These are phyloP conservation scores for Pelmatolapia mariae DNA, from an alignment of 2,113 vertebrate species.

Conservation along the genomic window DNA sequence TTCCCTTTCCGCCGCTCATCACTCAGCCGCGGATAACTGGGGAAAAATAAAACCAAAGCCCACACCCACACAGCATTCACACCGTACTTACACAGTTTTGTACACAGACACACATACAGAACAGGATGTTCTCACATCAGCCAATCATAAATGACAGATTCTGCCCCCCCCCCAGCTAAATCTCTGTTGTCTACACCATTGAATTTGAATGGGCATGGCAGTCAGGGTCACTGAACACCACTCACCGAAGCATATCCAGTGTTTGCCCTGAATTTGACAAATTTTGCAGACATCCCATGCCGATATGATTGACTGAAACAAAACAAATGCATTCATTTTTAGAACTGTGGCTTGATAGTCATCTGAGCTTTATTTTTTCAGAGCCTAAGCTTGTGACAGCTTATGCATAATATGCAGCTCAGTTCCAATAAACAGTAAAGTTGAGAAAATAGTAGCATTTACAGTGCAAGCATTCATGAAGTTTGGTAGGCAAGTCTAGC, in stretches of 20 bases:
- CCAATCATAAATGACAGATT: conserved; percentile 6
- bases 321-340: neutral
- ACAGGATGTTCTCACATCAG: conserved; percentile 37
- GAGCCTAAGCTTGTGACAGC: neutral
- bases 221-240: neutral
- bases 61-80: neutral
- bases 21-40: conserved; percentile 25
- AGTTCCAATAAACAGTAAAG: neutral
- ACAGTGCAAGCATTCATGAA: neutral
- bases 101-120: neutral
- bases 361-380: neutral
- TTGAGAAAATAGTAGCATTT: neutral
- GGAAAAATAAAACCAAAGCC: conserved; percentile 17
- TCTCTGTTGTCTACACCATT: neutral
- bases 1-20: neutral
- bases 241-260: neutral
- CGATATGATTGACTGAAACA: neutral
- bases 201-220: neutral
- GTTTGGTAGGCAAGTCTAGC: neutral
- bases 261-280: neutral
- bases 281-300: neutral
- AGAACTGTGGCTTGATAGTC: neutral
- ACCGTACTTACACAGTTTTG: neutral
- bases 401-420: neutral
- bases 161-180: neutral